A percentile compares a stretch with the other conserved stretches of the same genome.
These are phyloP conservation scores for Elymnias hypermnestra DNA, from an alignment of 1,140 invertebrate genomes.

Conservation along the genomic window DNA sequence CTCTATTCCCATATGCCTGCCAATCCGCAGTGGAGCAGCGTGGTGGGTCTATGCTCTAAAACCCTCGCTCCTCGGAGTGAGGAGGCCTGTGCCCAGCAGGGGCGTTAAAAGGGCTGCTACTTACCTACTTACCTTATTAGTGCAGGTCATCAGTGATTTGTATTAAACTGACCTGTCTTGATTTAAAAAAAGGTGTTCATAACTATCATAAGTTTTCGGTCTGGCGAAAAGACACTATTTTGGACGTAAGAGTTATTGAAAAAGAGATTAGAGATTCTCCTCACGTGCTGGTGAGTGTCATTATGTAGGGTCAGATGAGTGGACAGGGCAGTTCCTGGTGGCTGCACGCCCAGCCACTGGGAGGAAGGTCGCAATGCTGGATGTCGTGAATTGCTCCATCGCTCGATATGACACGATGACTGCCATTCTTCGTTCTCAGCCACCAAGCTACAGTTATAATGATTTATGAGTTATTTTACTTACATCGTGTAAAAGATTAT, in stretches of 20 bases:
- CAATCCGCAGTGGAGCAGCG: no score
- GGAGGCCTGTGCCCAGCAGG: no score
- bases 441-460: conserved; percentile 21
- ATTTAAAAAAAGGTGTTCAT: no score
- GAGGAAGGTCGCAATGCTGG: conserved; percentile 23
- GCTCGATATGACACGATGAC: conserved; percentile 17
- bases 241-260: neutral
- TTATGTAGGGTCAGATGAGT: conserved; percentile 27
- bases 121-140: no score
- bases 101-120: no score
- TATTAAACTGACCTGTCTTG: no score
- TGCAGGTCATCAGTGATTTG: no score
- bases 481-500: no score
- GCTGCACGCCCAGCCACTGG: conserved; percentile 34
- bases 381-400: conserved; percentile 24
- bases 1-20: no score
- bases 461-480: neutral
- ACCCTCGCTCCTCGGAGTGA: no score
- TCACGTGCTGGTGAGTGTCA: conserved; percentile 39
- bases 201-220: no score
- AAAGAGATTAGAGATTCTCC: conserved; percentile 18
- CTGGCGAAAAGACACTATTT: conserved; percentile 12
- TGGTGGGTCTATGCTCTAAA: no score
- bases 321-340: conserved; percentile 25
- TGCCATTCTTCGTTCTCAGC: conserved; percentile 27